These are phyloP conservation scores for Pelmatolapia mariae DNA, from an alignment of 2,113 vertebrate genomes.

Conservation along the genomic window DNA sequence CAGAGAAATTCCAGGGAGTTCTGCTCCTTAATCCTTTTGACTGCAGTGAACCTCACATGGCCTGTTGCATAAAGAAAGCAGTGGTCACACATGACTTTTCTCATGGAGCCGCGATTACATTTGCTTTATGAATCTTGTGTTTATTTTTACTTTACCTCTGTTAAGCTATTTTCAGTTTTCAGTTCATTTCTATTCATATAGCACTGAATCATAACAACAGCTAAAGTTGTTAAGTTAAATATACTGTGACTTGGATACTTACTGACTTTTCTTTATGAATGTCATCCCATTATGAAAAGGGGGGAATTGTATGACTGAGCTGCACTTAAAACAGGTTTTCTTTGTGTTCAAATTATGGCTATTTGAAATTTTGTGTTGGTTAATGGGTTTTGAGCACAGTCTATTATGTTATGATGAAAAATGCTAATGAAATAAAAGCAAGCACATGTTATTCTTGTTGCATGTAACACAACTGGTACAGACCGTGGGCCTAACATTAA, in stretches of 20 bases:
- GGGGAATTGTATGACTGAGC: not conserved
- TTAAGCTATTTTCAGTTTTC: not conserved
- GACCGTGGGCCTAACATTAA: not conserved
- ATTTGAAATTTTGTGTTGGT: not conserved
- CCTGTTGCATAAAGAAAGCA: slow-evolving; percentile 17
- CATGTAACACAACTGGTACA: not conserved
- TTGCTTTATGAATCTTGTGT: not conserved
- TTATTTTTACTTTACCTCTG: not conserved
- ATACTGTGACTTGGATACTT: not conserved
- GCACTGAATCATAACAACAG: not conserved
- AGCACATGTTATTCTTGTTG: not conserved
- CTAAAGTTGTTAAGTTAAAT: not conserved
- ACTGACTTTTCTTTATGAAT: not conserved
- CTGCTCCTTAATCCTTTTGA: slow-evolving; percentile 42
- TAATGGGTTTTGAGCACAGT: not conserved
- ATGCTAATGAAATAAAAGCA: not conserved
- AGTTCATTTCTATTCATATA: not conserved
- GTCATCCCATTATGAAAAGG: not conserved
- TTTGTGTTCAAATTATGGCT: not conserved
- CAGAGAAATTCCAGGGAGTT: slow-evolving; percentile 23
- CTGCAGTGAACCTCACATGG: slow-evolving; percentile 36
- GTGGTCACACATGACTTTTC: slow-evolving; percentile 30
- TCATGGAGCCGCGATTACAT: not conserved
- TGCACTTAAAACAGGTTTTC: not conserved
- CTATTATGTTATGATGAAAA: not conserved